Evolutionary conservation across 2,113 vertebrate genomes (phyloP), one percentile per base, ranked within the genome.

Genomic region (Ictalurus punctatus): DNA sequence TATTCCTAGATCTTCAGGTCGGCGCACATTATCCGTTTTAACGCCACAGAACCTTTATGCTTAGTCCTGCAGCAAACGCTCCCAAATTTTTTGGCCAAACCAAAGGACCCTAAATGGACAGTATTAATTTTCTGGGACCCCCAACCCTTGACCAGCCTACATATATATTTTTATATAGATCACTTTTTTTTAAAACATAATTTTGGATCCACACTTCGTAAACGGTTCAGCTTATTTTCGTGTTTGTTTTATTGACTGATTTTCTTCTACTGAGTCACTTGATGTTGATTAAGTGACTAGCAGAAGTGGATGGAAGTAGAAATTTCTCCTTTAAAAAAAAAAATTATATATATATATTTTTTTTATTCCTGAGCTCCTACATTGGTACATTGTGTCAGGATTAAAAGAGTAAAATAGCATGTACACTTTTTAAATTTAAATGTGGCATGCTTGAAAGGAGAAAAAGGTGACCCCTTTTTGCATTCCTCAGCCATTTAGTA

Each of bases 1-100:
- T 2, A 73, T 90, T 69, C 84, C 91, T n/a, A 85, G 81, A 88
- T 79, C 87, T n/a, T 92, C 90, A 86, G 94, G 95, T 96, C 48
- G 37, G 94, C 92, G 44, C n/a, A 6, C 7, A 7, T 6, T n/a
- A 16, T 73, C 17, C 16, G 65, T 23, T 30, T 65, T 52, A 59
- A 84, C 23, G 19, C 25, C 4, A 81, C 1, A 21, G 23, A 52
- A 12, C 1, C 2, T 52, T 78, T 48, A 21, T 74, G 16, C 34
- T 37, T 74, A 13, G 40, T 48, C 21, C 21, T 25, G 74, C 25
- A 21, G 19, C 8, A 23, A 76, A 76, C 0, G 44, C 44, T 44
- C 44, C 44, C 44, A 37, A 6, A 4, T 73, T 73, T 37, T 8
- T 6, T 19, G 17, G 17, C 6, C 44, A 44, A 44, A 6, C 44